These are phyloP conservation scores for Thryonomys swinderianus DNA, from an alignment of 2,113 vertebrate genomes.

Conservation along the genomic window DNA sequence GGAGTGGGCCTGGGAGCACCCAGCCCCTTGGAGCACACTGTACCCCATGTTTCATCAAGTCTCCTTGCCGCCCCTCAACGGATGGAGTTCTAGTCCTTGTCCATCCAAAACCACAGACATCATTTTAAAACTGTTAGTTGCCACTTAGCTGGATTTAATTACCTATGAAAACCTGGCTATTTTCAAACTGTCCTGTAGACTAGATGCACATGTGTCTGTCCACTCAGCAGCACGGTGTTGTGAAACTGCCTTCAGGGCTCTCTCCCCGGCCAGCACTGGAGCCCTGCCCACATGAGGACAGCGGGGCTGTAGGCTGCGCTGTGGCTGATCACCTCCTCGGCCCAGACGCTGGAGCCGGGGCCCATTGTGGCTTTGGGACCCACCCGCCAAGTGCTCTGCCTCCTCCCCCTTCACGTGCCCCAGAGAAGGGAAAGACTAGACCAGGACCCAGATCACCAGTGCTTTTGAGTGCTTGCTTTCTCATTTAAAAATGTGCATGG, in stretches of 20 bases:
- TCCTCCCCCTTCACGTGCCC: neutral
- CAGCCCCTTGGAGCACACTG: neutral
- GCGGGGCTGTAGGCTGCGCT: too few species aligned
- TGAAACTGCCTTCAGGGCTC: neutral
- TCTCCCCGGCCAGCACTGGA: neutral
- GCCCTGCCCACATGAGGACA: neutral
- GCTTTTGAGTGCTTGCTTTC: neutral
- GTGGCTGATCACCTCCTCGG: neutral
- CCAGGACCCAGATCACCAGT: accelerated
- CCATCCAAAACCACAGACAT: neutral
- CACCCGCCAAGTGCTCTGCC: neutral
- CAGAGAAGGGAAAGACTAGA: neutral
- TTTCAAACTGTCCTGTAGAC: neutral
- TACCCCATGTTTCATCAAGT: neutral
- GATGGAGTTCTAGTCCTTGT: accelerated
- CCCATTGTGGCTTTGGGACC: neutral
- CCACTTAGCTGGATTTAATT: neutral
- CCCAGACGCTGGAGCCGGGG: too few species aligned
- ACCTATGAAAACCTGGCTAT: neutral
- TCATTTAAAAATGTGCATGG: neutral
- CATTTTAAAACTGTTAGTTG: neutral
- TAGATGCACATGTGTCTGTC: neutral
- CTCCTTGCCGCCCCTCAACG: accelerated
- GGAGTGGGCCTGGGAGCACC: neutral
- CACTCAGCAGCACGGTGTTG: neutral